Conservation (phyloP, 1,140 invertebrate species). For the Diorhabda carinulata region DNA sequence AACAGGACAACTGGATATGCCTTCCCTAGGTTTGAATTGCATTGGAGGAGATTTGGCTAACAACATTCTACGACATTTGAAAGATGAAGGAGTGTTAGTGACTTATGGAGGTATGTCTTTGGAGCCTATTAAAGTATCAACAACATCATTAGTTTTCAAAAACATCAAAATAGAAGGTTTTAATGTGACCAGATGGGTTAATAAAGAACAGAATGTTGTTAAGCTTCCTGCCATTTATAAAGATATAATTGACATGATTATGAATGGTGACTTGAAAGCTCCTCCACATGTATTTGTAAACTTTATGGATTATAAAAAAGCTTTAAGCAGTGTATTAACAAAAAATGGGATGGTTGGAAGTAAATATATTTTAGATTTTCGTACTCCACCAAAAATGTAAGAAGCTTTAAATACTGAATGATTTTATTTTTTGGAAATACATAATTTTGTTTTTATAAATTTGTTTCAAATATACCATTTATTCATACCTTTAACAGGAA, state of each 20-base stretch:
- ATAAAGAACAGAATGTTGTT: slow-evolving; percentile 77
- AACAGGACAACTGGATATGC: slow-evolving; percentile 58
- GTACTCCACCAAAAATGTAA: neutral
- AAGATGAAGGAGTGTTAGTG: slow-evolving; percentile 72
- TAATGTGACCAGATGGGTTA: slow-evolving; percentile 72
- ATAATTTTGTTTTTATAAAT: no score
- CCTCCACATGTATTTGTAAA: slow-evolving; percentile 69
- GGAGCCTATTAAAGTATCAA: slow-evolving; percentile 79
- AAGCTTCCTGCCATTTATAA: slow-evolving; percentile 68
- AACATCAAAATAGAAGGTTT: slow-evolving; percentile 81
- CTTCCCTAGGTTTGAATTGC: slow-evolving; percentile 88
- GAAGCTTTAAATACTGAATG: no score
- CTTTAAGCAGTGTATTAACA: slow-evolving; percentile 63
- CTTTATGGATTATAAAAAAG: slow-evolving; percentile 70
- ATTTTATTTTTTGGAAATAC: no score
- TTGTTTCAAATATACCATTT: no score
- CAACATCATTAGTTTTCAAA: slow-evolving; percentile 88
- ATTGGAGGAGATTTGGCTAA: slow-evolving; percentile 86
- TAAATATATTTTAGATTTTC: slow-evolving; percentile 62
- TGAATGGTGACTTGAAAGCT: slow-evolving; percentile 64
- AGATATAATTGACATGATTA: slow-evolving; percentile 68
- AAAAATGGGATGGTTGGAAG: slow-evolving; percentile 64
- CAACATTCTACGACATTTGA: slow-evolving; percentile 74
- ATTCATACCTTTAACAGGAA: no score
- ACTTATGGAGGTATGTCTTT: slow-evolving; percentile 97